Percentiles rank a stretch among this genome's conserved stretches.
These are phyloP conservation scores for Pachymerium ferrugineum DNA, from an alignment of 2,888 invertebrate genomes.

Conservation along the genomic window DNA sequence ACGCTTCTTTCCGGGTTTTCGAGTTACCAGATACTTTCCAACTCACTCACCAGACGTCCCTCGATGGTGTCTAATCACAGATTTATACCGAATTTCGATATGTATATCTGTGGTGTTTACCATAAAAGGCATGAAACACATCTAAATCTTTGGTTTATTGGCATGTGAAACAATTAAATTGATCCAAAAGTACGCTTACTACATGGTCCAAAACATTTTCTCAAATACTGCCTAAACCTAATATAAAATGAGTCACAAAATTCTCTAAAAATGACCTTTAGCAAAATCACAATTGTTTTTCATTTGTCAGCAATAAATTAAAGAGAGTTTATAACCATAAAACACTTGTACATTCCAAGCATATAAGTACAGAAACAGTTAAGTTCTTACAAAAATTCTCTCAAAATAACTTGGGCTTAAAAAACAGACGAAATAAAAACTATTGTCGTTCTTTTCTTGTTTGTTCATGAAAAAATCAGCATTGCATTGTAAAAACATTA, in stretches of 20 bases:
- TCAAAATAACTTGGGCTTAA: too few species aligned
- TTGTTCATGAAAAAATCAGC: too few species aligned
- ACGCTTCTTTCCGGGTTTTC: too few species aligned
- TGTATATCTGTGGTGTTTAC: too few species aligned
- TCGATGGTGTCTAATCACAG: too few species aligned
- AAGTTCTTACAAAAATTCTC: not conserved
- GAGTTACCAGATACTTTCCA: too few species aligned
- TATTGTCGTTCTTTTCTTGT: not conserved
- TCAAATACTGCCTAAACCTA: conserved; percentile 7
- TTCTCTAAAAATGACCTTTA: conserved; percentile 10
- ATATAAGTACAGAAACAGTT: conserved; percentile 8
- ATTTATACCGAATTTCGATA: too few species aligned
- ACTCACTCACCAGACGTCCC: too few species aligned
- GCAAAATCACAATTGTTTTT: not conserved
- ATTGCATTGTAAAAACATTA: conserved; percentile 22
- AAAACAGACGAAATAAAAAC: not conserved
- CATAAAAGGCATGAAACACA: not conserved
- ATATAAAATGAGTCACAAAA: not conserved
- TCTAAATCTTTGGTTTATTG: conserved; percentile 23
- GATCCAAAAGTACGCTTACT: not conserved
- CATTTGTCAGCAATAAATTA: not conserved
- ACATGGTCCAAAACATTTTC: conserved; percentile 24
- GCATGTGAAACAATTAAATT: not conserved
- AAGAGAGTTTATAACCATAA: not conserved
- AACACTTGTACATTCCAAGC: not conserved